Conservation (phyloP, 1,140 invertebrate genomes). For the Nomia melanderi region DNA sequence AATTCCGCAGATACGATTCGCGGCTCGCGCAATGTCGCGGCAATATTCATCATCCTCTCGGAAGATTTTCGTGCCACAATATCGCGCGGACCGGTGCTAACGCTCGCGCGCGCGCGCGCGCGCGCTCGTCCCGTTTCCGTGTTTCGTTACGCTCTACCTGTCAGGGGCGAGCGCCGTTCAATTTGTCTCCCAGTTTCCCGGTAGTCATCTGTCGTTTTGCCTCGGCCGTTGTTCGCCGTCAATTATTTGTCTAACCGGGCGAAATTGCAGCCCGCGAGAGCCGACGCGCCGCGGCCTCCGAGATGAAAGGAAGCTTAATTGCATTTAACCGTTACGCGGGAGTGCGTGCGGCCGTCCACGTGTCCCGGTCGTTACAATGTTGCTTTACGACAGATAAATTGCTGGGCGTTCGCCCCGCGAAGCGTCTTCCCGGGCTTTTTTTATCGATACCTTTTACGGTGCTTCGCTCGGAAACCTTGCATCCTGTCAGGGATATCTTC, state of each 20-base stretch:
- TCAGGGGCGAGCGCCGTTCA: conserved; percentile 48
- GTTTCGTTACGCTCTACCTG: conserved; percentile 57
- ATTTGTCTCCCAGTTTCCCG: conserved; percentile 61
- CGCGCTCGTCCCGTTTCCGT: conserved; percentile 32
- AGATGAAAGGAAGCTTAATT: conserved; percentile 68
- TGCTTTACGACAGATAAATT: conserved; percentile 53
- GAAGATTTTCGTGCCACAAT: neutral
- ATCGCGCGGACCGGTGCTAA: neutral
- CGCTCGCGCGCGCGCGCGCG: too few relatives aligned
- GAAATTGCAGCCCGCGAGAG: conserved; percentile 61
- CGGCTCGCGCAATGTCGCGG: neutral
- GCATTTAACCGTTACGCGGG: conserved; percentile 59
- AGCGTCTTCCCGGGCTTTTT: too few relatives aligned
- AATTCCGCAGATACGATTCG: neutral
- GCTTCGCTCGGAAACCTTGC: too few relatives aligned
- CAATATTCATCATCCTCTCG: neutral
- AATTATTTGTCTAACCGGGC: conserved; percentile 71
- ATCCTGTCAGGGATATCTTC: too few relatives aligned
- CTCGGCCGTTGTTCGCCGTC: conserved; percentile 65
- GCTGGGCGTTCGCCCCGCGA: conserved; percentile 24
- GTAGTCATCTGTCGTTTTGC: conserved; percentile 56
- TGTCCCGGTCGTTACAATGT: conserved; percentile 43
- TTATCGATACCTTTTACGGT: too few relatives aligned
- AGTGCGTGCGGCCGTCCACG: conserved; percentile 40
- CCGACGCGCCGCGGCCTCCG: conserved; percentile 29